Base-by-base conservation (phyloP, 2,113 vertebrate genomes). In the Gymnocephalus cernua region DNA sequence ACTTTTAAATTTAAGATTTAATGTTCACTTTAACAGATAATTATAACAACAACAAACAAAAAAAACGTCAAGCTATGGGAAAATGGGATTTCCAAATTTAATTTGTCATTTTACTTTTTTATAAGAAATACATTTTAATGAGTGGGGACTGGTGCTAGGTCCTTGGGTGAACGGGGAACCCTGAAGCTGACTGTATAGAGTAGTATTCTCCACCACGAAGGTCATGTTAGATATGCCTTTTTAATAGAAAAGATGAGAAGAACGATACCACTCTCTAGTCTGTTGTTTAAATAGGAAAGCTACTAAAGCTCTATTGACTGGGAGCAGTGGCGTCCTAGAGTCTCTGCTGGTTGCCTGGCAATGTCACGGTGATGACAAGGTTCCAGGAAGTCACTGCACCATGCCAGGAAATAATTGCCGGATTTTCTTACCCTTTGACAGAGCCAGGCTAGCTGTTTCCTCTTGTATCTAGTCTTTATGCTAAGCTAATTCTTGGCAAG, bases 111-210 rank as follows among this genome's bases (percentile, higher is more conserved):
- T 66, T 29, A 58, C 13, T 48, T 83, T 29, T 61, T 78, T 9
- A 32, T 63, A 51, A 8, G 62, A 74, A 47, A 84, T 84, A 59
- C 70, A 86, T 76, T 83, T 86, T 81, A 61, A 89, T 76, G 70
- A 86, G 61, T 21, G 23, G 61, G 80, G 80, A 82, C 70, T 81
- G 4, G 32, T 62, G 5, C 6, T 12, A 16, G 23, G 38, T 63
- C 74, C 61, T 54, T 11, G 32, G 47, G 27, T 80, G 59, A 44
- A 63, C 6, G 19, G 61, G 27, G 50, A 81, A 56, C 61, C 27
- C 50, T 76, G 50, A 64, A 53, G 41, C 13, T 29, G 13, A 45
- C 21, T 53, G 16, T 63, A 47, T 14, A 67, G 29, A 69, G 23
- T 2, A 35, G 0, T 27, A n/a, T 48, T 41, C 38, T 9, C 10